Base-by-base conservation (phyloP, 2,797 vertebrate genomes). In the Vireo griseus region DNA sequence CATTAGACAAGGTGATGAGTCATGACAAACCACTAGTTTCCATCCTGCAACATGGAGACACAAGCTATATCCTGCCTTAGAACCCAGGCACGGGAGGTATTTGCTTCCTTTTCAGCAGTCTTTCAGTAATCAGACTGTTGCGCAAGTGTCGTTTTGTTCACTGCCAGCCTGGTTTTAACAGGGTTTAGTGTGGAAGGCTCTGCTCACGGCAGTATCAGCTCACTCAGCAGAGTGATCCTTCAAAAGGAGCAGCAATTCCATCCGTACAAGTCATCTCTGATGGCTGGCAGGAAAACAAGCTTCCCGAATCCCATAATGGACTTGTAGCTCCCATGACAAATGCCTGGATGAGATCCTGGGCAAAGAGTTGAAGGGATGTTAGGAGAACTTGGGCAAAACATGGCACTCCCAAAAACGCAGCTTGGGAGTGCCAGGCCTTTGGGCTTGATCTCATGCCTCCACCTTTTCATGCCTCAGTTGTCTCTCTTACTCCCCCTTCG, bases 391-490 rank as follows among this genome's bases (percentile, higher is more conserved):
- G 68, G 58, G 86, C 5, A 3, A 58, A 81, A 55, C 54, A 6
- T 0, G 29, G 51, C 82, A 68, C 68, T 92, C 79, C 87, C 73
- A 73, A 63, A 33, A 89, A 55, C 1, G 2, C 16, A 16, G 33
- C 15, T 25, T 14, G n/a, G 65, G 55, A 65, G 52, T 65, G 67
- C 61, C 84, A 40, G 47, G 16, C 33, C 71, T 40, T 69, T 1
- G 55, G 65, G 74, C 59, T 74, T 11, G 8, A 37, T 42, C 21
- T 67, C 55, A 29, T 3, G 10, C 20, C 73, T 65, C 8, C 6
- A 28, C 1, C 0, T 37, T 63, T 25, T 26, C 8, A 4, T 1
- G 4, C 78, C 33, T 2, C 48, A 63, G 0, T 4, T 2, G 0
- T n/a, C 67, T 54, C 22, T 22, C 2, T 50, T 18, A 63, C 63